These are phyloP conservation scores for Caenorhabditis doughertyi DNA, from an alignment of 2,888 invertebrate genomes.

Conservation along the genomic window DNA sequence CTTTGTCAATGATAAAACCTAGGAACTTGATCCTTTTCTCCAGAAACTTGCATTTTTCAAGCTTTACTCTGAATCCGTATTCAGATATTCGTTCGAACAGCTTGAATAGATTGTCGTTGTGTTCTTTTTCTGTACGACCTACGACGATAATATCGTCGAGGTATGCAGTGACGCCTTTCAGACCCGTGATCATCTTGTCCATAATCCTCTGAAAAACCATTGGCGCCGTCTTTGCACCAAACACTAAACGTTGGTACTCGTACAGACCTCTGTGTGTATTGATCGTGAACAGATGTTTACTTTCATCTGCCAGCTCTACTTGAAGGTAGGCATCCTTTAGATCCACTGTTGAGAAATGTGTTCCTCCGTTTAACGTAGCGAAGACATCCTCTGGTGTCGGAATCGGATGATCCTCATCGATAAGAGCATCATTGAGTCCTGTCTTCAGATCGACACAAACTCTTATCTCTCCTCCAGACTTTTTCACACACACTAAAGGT, in stretches of 20 bases:
- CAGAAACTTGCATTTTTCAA: conserved; percentile 51
- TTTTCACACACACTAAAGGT: conserved; percentile 68
- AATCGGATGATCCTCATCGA: conserved; percentile 70
- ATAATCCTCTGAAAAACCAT: no score
- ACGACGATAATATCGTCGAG: conserved; percentile 69
- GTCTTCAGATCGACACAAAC: conserved; percentile 66
- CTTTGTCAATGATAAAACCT: conserved; percentile 43
- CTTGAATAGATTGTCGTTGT: conserved; percentile 28
- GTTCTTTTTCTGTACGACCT: conserved; percentile 37
- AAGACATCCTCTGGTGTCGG: conserved; percentile 66
- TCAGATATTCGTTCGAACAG: conserved; percentile 43
- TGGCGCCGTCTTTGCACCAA: no score
- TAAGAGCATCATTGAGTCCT: conserved; percentile 64
- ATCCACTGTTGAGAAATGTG: conserved; percentile 64
- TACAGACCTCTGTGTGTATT: no score
- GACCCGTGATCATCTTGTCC: no score
- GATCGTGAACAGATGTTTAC: no score
- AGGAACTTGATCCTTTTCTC: conserved; percentile 44
- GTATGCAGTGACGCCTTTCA: no score
- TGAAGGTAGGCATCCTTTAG: no score
- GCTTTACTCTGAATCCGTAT: conserved; percentile 42
- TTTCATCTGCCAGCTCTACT: no score
- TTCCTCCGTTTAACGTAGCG: conserved; percentile 55
- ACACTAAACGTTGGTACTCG: no score
- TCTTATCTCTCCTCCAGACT: no score